These are phyloP conservation scores for Rhysida immarginata DNA, from an alignment of 1,140 invertebrate species.

Conservation along the genomic window DNA sequence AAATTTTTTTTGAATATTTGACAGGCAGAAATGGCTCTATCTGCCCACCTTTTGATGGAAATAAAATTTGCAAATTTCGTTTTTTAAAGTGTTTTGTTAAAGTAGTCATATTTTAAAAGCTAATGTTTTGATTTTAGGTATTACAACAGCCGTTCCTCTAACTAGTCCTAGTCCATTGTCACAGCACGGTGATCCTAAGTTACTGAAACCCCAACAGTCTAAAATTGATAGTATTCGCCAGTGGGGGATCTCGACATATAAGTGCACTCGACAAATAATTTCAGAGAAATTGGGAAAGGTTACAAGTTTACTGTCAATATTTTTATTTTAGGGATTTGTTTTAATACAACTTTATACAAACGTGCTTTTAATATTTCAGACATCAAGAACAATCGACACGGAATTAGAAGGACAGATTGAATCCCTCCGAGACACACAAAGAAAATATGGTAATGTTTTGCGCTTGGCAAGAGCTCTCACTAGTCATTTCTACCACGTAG, in stretches of 20 bases:
- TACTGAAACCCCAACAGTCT: conserved; percentile 44
- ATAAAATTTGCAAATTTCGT: conserved; percentile 11
- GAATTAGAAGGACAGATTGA: conserved; percentile 88
- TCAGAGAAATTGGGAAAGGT: conserved; percentile 86
- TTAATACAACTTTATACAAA: no score
- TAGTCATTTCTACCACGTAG: conserved; percentile 75
- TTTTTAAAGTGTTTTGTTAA: conserved; percentile 18
- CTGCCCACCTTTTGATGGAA: conserved; percentile 8
- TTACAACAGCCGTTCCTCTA: conserved; percentile 30
- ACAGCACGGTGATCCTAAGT: conserved; percentile 43
- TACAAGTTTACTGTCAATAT: neutral
- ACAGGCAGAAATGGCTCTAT: neutral
- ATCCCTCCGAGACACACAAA: conserved; percentile 76
- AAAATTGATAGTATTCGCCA: conserved; percentile 81
- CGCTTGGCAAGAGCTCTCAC: conserved; percentile 66
- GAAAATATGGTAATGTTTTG: conserved; percentile 78
- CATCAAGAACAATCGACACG: conserved; percentile 72
- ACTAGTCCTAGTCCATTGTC: conserved; percentile 32
- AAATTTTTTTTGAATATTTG: neutral
- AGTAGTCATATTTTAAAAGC: neutral
- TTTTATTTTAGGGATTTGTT: neutral
- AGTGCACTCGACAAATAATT: conserved; percentile 87
- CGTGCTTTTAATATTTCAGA: no score
- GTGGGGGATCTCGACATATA: conserved; percentile 94
- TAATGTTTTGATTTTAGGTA: conserved; percentile 21